A percentile compares a stretch with the other conserved stretches of the same genome.
phyloP scores from a whole-genome alignment of 2,888 invertebrate genomes.

The Conomelus anceps region DNA sequence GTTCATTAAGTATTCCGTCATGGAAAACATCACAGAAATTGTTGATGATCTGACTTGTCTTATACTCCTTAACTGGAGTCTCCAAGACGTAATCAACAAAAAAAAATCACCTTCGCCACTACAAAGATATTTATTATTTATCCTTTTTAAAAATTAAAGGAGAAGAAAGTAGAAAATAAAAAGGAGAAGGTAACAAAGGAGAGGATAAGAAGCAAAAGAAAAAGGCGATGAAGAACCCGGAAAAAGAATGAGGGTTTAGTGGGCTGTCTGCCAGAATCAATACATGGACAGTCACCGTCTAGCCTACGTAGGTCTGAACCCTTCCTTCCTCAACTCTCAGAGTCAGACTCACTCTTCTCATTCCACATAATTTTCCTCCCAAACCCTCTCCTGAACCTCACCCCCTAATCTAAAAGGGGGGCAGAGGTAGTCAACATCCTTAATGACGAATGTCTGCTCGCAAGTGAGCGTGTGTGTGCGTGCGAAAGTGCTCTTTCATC shows the following conservation, averaged over 20 bases:
- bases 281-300: neutral
- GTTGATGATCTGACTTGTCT: too few species aligned
- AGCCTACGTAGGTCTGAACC: neutral
- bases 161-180: neutral
- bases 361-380: neutral
- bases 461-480: neutral
- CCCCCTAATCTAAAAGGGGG: too few species aligned
- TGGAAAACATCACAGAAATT: too few species aligned
- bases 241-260: neutral
- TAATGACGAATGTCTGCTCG: neutral
- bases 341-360: neutral
- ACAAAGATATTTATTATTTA: too few species aligned
- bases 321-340: neutral
- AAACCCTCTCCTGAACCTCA: neutral
- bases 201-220: too few species aligned
- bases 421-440: too few species aligned
- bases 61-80: too few species aligned
- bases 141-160: too few species aligned
- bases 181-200: neutral
- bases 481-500: neutral
- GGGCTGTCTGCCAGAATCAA: neutral
- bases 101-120: too few species aligned
- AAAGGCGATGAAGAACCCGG: too few species aligned
- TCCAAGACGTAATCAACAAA: neutral
- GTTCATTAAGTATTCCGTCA: too few species aligned